Evolutionary conservation across 2,888 invertebrate genomes (phyloP).

Genomic region (Drosophila mettleri): DNA sequence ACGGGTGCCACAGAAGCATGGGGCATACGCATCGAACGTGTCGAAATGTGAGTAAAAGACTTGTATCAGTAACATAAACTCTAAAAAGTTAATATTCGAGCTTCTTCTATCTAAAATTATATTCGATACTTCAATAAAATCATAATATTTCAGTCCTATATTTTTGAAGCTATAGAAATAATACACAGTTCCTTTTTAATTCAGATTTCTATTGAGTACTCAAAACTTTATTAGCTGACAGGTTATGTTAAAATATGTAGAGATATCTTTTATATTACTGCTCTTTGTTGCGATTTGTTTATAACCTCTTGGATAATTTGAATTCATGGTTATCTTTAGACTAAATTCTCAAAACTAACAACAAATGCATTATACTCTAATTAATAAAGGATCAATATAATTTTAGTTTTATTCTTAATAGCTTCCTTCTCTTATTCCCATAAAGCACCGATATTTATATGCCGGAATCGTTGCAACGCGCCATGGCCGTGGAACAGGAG

Average conservation of each 20-base stretch:
- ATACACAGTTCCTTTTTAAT: neutral
- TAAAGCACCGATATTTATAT: constrained; percentile 65
- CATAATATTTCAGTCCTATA: neutral
- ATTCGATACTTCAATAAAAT: neutral
- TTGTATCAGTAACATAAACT: neutral
- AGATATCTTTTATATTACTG: neutral
- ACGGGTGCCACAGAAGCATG: constrained; percentile 93
- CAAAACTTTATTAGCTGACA: neutral
- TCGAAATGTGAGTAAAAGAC: constrained; percentile 90
- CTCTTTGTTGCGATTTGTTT: neutral
- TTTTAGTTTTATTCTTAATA: neutral
- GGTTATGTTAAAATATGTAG: neutral
- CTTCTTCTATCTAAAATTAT: too few species aligned
- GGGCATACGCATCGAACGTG: constrained; percentile 96
- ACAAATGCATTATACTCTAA: neutral
- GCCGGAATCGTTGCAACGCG: constrained; percentile 66
- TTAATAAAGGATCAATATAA: neutral
- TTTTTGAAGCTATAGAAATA: neutral
- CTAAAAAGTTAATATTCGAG: neutral
- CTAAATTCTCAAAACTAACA: neutral
- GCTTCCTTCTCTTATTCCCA: neutral
- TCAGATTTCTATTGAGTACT: neutral
- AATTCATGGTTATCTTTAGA: too few species aligned
- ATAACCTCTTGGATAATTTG: too few species aligned
- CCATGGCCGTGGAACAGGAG: constrained; percentile 73